These are phyloP conservation scores for Ispidina picta DNA, from an alignment of 2,797 vertebrate genomes.

Conservation along the genomic window DNA sequence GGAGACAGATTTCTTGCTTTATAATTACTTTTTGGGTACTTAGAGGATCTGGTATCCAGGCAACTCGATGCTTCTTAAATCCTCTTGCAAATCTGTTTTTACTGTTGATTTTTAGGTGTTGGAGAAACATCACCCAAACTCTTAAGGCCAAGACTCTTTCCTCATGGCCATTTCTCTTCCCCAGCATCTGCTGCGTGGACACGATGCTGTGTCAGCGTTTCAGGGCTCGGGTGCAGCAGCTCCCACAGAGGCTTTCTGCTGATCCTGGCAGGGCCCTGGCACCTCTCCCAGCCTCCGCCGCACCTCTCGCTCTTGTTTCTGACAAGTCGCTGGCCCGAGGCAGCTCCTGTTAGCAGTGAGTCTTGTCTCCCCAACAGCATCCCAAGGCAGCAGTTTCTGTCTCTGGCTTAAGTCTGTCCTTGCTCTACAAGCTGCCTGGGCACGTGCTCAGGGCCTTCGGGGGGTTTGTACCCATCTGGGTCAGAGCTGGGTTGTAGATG, in stretches of 20 bases:
- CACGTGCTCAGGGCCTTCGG: accelerated
- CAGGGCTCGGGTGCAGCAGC: not conserved
- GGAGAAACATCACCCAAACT: not conserved
- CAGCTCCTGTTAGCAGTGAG: accelerated
- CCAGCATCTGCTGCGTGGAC: not conserved
- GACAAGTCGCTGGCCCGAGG: not conserved
- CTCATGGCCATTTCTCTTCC: not conserved
- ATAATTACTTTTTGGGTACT: slow-evolving; percentile 76
- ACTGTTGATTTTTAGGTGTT: slow-evolving; percentile 20
- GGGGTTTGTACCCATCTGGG: not conserved
- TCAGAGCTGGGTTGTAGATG: not conserved
- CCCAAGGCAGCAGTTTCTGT: accelerated
- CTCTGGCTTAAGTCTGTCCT: accelerated
- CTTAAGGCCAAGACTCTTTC: not conserved
- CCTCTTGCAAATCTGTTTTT: slow-evolving; percentile 25
- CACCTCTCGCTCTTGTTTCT: not conserved
- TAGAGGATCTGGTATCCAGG: slow-evolving; percentile 76
- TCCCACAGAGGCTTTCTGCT: not conserved
- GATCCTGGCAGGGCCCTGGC: not conserved
- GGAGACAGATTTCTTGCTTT: slow-evolving; percentile 73
- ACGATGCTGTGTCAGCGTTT: accelerated
- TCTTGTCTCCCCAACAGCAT: not conserved
- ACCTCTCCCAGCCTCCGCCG: accelerated
- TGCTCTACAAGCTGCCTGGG: accelerated
- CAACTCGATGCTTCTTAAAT: slow-evolving; percentile 71